Evolutionary conservation across 2,888 invertebrate genomes (phyloP).

Genomic region (Acleris sparsana): DNA sequence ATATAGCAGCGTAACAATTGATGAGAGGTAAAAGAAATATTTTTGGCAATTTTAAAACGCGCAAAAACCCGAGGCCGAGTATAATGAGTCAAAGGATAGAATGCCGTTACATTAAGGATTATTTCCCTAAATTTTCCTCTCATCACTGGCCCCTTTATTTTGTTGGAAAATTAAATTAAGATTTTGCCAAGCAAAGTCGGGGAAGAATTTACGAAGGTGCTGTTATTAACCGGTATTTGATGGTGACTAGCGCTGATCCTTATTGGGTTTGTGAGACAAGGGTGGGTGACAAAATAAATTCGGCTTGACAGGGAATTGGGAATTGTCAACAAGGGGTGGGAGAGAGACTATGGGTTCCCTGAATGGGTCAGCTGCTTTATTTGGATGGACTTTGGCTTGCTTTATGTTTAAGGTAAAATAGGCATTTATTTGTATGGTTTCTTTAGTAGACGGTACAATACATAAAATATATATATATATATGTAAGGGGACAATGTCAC

Average conservation of each 20-base stretch:
- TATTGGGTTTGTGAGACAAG: constrained; percentile 64
- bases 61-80: constrained; percentile 22
- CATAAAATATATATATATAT: no score
- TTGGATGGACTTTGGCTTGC: constrained; percentile 13
- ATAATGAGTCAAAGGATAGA: constrained; percentile 34
- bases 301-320: constrained; percentile 52
- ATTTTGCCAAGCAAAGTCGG: constrained; percentile 58
- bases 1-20: constrained; percentile 5
- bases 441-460: no score
- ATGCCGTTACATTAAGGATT: constrained; percentile 26
- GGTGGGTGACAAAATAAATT: constrained; percentile 60
- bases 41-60: constrained; percentile 18
- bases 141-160: constrained; percentile 56
- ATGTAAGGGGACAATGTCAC: no score
- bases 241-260: constrained; percentile 59
- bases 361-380: constrained; percentile 29
- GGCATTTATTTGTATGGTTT: no score
- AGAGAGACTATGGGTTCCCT: not conserved
- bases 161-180: constrained; percentile 65
- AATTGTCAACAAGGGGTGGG: constrained; percentile 38
- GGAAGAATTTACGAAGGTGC: constrained; percentile 45
- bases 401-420: not conserved
- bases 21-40: constrained; percentile 14
- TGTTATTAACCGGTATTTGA: constrained; percentile 57
- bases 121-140: constrained; percentile 46